A percentile compares a stretch with the other conserved stretches of the same genome.
phyloP scores from a whole-genome alignment of 2,797 vertebrate genomes.

The Liparis tanakae region DNA sequence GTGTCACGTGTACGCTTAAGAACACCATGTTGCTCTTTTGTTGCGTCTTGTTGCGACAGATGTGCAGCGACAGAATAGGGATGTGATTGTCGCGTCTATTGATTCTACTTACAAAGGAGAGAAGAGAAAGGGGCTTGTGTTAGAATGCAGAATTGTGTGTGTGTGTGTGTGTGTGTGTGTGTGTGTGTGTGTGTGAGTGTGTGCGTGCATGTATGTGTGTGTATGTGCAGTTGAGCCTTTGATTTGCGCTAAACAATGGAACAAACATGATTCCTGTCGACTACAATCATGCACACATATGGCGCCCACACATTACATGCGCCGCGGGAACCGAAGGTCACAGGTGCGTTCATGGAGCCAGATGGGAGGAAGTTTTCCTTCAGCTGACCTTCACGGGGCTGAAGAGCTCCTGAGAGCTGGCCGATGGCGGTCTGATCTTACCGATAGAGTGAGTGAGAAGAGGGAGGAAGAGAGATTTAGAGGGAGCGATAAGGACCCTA shows the following conservation, averaged over 20 bases:
- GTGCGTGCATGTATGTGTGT: neutral
- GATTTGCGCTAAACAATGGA: slow-evolving; percentile 65
- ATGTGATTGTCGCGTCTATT: slow-evolving; percentile 71
- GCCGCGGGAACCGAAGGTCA: slow-evolving; percentile 62
- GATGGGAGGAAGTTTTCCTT: slow-evolving; percentile 73
- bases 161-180: neutral
- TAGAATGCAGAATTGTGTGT: slow-evolving; percentile 44
- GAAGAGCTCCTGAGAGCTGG: slow-evolving; percentile 69
- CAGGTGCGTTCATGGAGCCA: slow-evolving; percentile 64
- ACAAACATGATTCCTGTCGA: slow-evolving; percentile 55
- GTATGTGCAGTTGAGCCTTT: slow-evolving; percentile 32
- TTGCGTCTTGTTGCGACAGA: slow-evolving; percentile 72
- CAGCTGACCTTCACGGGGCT: slow-evolving; percentile 74
- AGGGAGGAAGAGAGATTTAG: slow-evolving; percentile 66
- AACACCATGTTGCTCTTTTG: slow-evolving; percentile 75
- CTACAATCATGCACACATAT: slow-evolving; percentile 22
- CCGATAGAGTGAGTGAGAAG: slow-evolving; percentile 67
- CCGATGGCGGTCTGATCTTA: slow-evolving; percentile 63
- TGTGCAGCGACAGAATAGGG: slow-evolving; percentile 71
- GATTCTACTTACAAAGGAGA: slow-evolving; percentile 76
- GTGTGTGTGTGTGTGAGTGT: neutral
- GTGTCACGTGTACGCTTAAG: slow-evolving; percentile 45
- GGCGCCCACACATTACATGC: slow-evolving; percentile 15
- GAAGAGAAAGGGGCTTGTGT: slow-evolving; percentile 50
- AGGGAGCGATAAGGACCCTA: slow-evolving; percentile 68